phyloP scores from a whole-genome alignment of 2,113 vertebrate species.

The Xenus cinereus region DNA sequence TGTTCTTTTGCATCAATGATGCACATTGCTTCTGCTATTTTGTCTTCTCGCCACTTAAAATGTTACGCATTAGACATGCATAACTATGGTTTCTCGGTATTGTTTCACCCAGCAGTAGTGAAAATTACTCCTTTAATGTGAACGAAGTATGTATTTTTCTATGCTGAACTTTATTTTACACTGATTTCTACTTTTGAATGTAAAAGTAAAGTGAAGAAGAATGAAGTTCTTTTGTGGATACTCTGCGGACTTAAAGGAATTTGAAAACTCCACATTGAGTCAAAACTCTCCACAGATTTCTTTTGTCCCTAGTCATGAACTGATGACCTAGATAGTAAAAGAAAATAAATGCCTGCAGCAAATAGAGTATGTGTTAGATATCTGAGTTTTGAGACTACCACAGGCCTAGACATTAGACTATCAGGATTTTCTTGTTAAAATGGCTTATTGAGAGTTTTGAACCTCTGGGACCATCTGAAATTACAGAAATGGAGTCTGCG shows the following conservation, averaged over 20 bases:
- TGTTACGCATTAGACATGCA: not conserved
- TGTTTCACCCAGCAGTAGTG: not conserved
- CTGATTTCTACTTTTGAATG: not conserved
- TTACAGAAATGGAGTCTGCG: conserved; percentile 16
- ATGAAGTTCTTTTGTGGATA: not conserved
- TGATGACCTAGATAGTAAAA: conserved; percentile 56
- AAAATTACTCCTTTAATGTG: not conserved
- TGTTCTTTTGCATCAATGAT: not conserved
- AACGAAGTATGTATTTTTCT: not conserved
- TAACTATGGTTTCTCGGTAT: not conserved
- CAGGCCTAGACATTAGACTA: not conserved
- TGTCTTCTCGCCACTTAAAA: not conserved
- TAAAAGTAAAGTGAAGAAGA: not conserved
- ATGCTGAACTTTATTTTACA: not conserved
- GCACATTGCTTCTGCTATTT: not conserved
- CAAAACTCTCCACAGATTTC: not conserved
- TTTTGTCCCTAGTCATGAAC: conserved; percentile 53
- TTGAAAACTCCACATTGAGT: conserved; percentile 6
- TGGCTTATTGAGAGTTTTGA: conserved; percentile 29
- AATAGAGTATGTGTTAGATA: conserved; percentile 6
- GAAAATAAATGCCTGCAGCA: conserved; percentile 57
- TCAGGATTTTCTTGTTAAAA: conserved; percentile 41
- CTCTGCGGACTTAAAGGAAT: not conserved
- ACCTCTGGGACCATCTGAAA: conserved; percentile 30
- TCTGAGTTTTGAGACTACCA: conserved; percentile 29